Evolutionary conservation across 2,113 vertebrate genomes (phyloP), one percentile per base, ranked within the genome.

Genomic region (Cromileptes altivelis): DNA sequence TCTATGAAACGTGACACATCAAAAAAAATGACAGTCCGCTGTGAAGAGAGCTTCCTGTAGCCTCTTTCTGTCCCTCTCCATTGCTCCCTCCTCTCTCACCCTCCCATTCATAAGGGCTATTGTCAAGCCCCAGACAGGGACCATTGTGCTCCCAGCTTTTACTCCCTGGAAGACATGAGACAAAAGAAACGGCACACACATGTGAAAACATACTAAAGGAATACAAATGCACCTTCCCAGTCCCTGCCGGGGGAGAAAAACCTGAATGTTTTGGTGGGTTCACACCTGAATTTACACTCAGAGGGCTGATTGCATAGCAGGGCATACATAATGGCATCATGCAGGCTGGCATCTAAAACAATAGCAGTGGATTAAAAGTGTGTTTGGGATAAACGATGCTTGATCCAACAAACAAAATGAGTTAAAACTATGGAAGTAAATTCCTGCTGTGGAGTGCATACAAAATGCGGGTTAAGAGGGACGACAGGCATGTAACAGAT

Each of bases 101-200:
- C 71, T 52, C 67, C 76, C 83, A 87, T 91, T 93, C 94, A 94
- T 92, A 64, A 78, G 23, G 82, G 72, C 84, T 73, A 91, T 91
- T 95, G 94, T 95, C 64, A 70, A 56, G 60, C 77, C 80, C 70
- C 71, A 92, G 93, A 94, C 94, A 92, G 91, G 83, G 62, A 77
- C 91, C 86, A 94, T 94, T 94, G 93, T 94, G 82, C 74, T 77
- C 60, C 62, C 85, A 88, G 85, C 88, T 78, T 89, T 88, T 77
- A 86, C 80, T 90, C 82, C 65, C 81, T 75, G 61, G 81, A 82
- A 89, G 80, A 85, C 70, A 75, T 4, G 14, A 71, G 52, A 84
- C 81, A 72, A 86, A 82, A 80, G 61, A 63, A 81, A 74, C 12
- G 27, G 33, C 65, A 52, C 25, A 88, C 69, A 86, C 37, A 84